phyloP scores from a whole-genome alignment of 2,113 vertebrate genomes.

The Aptenodytes patagonicus region DNA sequence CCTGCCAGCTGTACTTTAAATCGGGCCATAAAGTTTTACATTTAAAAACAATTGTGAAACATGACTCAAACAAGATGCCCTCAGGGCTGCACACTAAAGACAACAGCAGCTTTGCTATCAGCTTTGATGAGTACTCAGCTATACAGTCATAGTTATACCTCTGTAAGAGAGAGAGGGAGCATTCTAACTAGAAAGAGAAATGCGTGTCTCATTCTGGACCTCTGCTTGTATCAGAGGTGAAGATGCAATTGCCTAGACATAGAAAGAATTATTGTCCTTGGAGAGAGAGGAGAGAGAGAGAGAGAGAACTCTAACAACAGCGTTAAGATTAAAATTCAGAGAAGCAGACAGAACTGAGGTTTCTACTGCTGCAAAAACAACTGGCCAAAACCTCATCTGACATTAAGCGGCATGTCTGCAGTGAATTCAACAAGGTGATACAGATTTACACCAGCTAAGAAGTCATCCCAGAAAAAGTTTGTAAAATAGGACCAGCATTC shows the following conservation, averaged over 20 bases:
- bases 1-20: constrained; percentile 43
- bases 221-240: neutral
- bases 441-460: neutral
- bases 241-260: neutral
- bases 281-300: neutral
- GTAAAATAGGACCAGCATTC: neutral
- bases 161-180: neutral
- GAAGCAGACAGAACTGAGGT: neutral
- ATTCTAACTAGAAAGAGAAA: neutral
- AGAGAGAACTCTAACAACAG: neutral
- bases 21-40: constrained; percentile 5
- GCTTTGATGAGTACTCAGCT: neutral
- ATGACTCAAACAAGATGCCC: neutral
- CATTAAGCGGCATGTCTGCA: neutral
- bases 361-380: neutral
- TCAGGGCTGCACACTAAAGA: neutral
- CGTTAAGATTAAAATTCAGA: neutral
- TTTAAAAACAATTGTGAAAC: constrained; percentile 14
- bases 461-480: neutral
- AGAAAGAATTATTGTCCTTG: neutral
- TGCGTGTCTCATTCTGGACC: neutral
- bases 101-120: neutral
- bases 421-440: neutral
- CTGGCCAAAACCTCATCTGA: neutral
- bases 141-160: neutral